Evolutionary conservation across 2,888 invertebrate species (phyloP), one percentile per base, ranked within the genome.

Genomic region (Acronicta psi): DNA sequence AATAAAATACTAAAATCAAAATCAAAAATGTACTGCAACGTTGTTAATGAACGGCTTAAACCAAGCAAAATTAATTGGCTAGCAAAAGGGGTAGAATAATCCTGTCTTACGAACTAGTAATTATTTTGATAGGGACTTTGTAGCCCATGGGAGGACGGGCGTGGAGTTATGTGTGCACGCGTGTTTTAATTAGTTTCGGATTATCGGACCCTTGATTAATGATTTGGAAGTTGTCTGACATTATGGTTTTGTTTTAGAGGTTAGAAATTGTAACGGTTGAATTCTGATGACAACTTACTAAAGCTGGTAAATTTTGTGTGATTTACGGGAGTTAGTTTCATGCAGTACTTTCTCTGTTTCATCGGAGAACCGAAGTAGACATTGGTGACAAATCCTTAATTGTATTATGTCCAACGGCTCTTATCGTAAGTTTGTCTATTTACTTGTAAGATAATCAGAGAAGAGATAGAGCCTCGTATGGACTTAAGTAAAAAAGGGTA

Each of bases 151-250:
- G 83, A 81, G 60, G 25, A 5, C 1, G 46, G 49, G 46, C 23
- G 17, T 20, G 14, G 47, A 61, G 69, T 61, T 70, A 55, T 69
- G 68, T 69, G 76, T 62, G 64, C 68, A 73, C 62, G 76, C 87
- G 77, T 86, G 87, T 86, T 90, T 90, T 89, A 91, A 91, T 90
- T 89, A 91, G 87, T 84, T 84, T 83, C 84, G 84, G 88, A 88
- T 90, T 90, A 88, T 81, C 67, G 67, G 66, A 70, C 76, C 59
- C 70, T 69, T 79, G 84, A 88, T 88, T 86, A 89, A 89, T 88
- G 85, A 82, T 80, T 75, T 71, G 76, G 29, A 66, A 66, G 51
- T 63, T 50, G 14, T 50, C 53, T 11, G n/a, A n/a, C n/a, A n/a
- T n/a, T n/a, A n/a, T 34, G 17, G 54, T 62, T 42, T 67, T 63